Percentiles rank a stretch among this genome's conserved stretches.
phyloP scores from a whole-genome alignment of 2,888 invertebrate species.

The Allygus modestus region DNA sequence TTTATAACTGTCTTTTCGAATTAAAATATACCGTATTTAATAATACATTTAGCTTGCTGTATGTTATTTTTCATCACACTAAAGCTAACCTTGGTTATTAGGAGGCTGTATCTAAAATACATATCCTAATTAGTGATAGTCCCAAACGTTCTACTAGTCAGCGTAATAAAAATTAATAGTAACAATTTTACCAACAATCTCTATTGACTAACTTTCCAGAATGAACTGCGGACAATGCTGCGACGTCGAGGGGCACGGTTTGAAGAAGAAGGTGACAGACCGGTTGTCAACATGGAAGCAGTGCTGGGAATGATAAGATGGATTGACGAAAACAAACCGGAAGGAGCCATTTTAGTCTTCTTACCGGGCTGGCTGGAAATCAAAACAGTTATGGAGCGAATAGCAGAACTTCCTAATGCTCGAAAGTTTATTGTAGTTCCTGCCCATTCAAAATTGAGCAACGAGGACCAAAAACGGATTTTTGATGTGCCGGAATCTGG shows the following conservation, averaged over 20 bases:
- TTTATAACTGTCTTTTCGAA: too few species aligned
- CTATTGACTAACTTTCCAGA: conserved; percentile 32
- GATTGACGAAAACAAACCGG: conserved; percentile 78
- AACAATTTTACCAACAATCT: too few species aligned
- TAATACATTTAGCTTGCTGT: too few species aligned
- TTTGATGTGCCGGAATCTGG: conserved; percentile 23
- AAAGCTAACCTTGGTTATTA: too few species aligned
- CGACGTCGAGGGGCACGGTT: not conserved
- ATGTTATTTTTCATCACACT: too few species aligned
- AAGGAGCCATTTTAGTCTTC: conserved; percentile 85
- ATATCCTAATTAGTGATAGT: too few species aligned
- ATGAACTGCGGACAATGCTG: conserved; percentile 39
- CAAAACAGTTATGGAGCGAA: conserved; percentile 75
- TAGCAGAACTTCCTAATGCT: conserved; percentile 49
- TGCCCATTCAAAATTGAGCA: conserved; percentile 51
- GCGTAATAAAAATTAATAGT: too few species aligned
- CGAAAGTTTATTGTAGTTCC: conserved; percentile 39
- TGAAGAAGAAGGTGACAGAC: conserved; percentile 10
- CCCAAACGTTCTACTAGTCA: too few species aligned
- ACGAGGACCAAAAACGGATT: conserved; percentile 46
- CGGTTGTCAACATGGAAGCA: conserved; percentile 74
- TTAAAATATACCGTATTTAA: too few species aligned
- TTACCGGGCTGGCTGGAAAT: conserved; percentile 88
- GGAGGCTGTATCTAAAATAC: too few species aligned
- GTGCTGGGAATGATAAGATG: conserved; percentile 77